phyloP scores from a whole-genome alignment of 2,797 vertebrate genomes.

The Acanthornis magna region DNA sequence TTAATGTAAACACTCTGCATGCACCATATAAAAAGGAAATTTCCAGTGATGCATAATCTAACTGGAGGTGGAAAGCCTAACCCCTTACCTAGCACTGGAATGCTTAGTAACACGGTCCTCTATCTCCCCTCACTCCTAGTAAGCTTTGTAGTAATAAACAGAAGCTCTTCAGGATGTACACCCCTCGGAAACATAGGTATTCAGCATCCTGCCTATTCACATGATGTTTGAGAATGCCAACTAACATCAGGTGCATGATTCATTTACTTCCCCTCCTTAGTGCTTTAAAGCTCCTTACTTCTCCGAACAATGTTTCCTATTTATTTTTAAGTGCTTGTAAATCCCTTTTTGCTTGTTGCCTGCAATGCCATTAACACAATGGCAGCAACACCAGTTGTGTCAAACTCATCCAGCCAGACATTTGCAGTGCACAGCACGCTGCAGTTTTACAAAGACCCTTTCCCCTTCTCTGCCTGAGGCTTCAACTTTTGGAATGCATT shows the following conservation, averaged over 20 bases:
- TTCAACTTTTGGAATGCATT: conserved; percentile 42
- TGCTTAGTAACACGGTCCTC: conserved; percentile 81
- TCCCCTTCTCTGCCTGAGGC: conserved; percentile 43
- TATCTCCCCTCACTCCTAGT: conserved; percentile 94
- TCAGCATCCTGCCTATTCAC: conserved; percentile 83
- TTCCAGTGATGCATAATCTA: conserved; percentile 25
- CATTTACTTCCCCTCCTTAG: conserved; percentile 61
- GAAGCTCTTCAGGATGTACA: conserved; percentile 96
- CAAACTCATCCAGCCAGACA: conserved; percentile 30
- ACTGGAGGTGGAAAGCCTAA: conserved; percentile 62
- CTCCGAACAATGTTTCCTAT: conserved; percentile 59
- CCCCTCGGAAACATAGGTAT: conserved; percentile 94
- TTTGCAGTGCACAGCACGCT: conserved; percentile 40
- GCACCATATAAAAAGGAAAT: background rate
- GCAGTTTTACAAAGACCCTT: background rate
- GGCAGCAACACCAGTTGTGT: conserved; percentile 3
- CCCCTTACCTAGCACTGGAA: conserved; percentile 70
- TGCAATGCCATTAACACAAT: conserved; percentile 65
- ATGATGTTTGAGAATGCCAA: conserved; percentile 90
- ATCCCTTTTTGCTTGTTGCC: conserved; percentile 80
- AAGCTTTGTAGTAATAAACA: conserved; percentile 94
- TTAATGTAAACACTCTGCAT: conserved; percentile 29
- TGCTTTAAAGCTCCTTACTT: conserved; percentile 69
- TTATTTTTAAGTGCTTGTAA: conserved; percentile 76
- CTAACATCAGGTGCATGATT: conserved; percentile 92